Evolutionary conservation across 2,888 invertebrate genomes (phyloP).

Genomic region (Rhogogaster chlorosoma): DNA sequence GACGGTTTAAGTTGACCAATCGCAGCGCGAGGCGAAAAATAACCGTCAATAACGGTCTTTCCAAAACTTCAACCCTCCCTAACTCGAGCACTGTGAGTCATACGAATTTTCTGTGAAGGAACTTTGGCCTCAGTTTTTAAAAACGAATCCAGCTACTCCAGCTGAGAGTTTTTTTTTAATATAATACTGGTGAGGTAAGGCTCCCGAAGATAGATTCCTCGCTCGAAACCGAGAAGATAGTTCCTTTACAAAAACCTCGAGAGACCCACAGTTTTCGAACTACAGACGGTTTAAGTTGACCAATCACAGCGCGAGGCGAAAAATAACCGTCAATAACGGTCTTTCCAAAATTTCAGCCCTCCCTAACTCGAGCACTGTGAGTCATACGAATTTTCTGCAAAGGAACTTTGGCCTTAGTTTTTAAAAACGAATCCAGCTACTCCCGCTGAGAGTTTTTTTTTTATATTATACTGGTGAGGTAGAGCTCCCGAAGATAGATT

Average conservation of each 20-base stretch:
- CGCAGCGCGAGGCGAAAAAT: background rate
- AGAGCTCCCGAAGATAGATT: background rate
- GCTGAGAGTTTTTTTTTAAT: too few species aligned
- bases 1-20: background rate
- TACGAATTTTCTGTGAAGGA: background rate
- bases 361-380: background rate
- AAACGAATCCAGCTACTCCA: too few species aligned
- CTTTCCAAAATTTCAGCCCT: background rate
- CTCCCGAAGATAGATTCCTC: background rate
- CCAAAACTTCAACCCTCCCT: background rate
- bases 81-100: background rate
- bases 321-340: conserved; percentile 23
- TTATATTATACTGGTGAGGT: background rate
- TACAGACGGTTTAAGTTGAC: background rate
- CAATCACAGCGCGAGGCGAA: background rate
- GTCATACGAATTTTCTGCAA: background rate
- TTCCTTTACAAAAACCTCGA: background rate
- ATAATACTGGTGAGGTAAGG: background rate
- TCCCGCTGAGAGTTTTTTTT: too few species aligned
- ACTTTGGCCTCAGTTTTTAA: background rate
- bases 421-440: too few species aligned
- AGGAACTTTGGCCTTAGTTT: background rate
- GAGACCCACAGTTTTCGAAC: background rate
- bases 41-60: conserved; percentile 11
- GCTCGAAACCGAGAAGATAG: background rate